phyloP scores from a whole-genome alignment of 64 coral and sea anemone genomes.

The Actinia tenebrosa region DNA sequence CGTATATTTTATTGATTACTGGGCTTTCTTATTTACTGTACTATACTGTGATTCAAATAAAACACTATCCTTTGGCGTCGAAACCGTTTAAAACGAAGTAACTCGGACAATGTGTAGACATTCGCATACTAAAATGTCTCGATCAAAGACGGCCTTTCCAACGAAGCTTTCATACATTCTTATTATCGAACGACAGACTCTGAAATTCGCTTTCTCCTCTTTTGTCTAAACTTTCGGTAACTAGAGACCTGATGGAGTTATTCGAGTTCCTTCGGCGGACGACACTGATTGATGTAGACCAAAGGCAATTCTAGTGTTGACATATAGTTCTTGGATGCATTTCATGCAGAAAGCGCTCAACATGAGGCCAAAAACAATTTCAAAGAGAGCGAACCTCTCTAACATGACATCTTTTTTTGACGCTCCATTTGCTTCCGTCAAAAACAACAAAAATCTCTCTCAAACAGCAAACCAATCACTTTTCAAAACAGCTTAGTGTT shows the following conservation, averaged over 20 bases:
- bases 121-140: neutral
- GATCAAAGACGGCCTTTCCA: neutral
- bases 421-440: neutral
- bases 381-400: neutral
- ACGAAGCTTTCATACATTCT: neutral
- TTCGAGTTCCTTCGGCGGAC: neutral
- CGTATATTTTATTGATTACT: conserved; percentile 31
- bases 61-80: neutral
- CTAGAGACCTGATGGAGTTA: neutral
- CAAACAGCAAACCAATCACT: neutral
- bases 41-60: neutral
- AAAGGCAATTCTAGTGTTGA: neutral
- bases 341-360: neutral
- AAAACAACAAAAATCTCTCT: neutral
- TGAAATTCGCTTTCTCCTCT: neutral
- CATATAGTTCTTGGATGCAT: neutral
- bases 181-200: neutral
- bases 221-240: neutral
- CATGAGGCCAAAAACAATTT: conserved; percentile 10
- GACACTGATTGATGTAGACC: neutral
- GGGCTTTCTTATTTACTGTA: conserved; percentile 24
- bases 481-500: neutral
- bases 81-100: neutral
- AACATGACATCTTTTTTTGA: neutral
- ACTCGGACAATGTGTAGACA: neutral